These are phyloP conservation scores for Amiota communis DNA, from an alignment of 2,888 invertebrate species.

Conservation along the genomic window DNA sequence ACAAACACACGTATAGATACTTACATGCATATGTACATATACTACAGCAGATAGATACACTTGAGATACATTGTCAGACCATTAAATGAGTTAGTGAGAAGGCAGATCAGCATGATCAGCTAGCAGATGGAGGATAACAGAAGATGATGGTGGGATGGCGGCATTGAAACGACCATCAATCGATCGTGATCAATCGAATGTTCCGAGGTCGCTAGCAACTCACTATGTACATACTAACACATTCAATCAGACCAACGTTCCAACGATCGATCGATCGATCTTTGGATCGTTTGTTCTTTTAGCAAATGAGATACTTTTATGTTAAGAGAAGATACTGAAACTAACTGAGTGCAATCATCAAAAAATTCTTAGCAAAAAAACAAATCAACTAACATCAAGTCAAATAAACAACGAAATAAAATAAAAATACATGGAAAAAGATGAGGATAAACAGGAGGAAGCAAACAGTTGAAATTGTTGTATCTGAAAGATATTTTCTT, in stretches of 20 bases:
- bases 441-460: background rate
- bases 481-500: background rate
- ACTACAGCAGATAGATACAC: background rate
- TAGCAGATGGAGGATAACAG: background rate
- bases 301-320: constrained; percentile 10
- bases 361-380: constrained; percentile 33
- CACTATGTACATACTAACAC: no score
- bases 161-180: background rate
- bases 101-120: background rate
- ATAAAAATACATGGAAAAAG: constrained; percentile 25
- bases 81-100: background rate
- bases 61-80: background rate
- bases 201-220: constrained; percentile 6
- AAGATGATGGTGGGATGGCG: background rate
- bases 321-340: background rate
- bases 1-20: background rate
- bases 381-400: constrained; percentile 18
- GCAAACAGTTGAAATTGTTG: no score
- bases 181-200: constrained; percentile 33
- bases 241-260: no score
- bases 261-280: no score
- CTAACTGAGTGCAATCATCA: no score
- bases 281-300: background rate
- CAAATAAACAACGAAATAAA: constrained; percentile 36
- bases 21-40: background rate